A percentile compares a stretch with the other conserved stretches of the same genome.
phyloP scores from a whole-genome alignment of 1,140 invertebrate genomes.

The Teleopsis dalmanni region DNA sequence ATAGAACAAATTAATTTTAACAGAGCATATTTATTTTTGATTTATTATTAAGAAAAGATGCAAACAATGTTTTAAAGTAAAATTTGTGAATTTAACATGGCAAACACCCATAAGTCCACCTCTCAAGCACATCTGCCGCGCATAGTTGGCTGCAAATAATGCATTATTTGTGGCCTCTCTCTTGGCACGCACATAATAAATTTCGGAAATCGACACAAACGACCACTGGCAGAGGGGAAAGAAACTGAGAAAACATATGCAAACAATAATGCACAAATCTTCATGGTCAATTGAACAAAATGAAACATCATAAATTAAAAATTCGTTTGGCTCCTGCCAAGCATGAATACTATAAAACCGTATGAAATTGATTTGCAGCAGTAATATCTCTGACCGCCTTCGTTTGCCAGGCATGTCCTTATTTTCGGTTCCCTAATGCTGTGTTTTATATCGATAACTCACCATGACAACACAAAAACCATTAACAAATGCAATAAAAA shows the following conservation, averaged over 20 bases:
- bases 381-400: no score
- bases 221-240: neutral
- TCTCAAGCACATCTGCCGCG: neutral
- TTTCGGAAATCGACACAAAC: neutral
- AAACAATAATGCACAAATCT: neutral
- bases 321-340: slow-evolving; percentile 6
- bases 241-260: neutral
- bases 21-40: no score
- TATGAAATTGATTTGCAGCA: slow-evolving; percentile 7
- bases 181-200: neutral
- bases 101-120: no score
- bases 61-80: no score
- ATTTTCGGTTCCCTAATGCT: no score
- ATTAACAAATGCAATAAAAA: no score
- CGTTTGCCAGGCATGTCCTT: no score
- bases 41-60: no score
- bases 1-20: no score
- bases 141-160: neutral
- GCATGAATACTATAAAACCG: neutral
- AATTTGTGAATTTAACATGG: no score
- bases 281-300: slow-evolving; percentile 11
- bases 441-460: no score
- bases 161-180: neutral
- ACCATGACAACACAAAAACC: no score
- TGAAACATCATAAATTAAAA: slow-evolving; percentile 10